Conservation (phyloP, 2,888 invertebrate genomes). For the Seladonia tumulorum region DNA sequence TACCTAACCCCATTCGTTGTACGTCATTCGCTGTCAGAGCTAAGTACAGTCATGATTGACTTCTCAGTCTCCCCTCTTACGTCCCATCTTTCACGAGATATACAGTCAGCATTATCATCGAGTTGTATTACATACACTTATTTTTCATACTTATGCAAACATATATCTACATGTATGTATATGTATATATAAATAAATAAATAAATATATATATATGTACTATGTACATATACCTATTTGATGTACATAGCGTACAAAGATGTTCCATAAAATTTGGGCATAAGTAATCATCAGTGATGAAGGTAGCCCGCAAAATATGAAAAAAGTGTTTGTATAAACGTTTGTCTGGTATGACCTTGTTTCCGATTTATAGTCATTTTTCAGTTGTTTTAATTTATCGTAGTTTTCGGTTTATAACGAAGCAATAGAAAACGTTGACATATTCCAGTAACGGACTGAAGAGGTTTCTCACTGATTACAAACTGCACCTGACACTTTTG, state of each 20-base stretch:
- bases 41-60: conserved; percentile 57
- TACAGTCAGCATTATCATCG: conserved; percentile 54
- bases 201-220: not conserved
- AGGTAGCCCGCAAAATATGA: not conserved
- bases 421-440: not conserved
- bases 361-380: not conserved
- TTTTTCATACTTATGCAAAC: conserved; percentile 10
- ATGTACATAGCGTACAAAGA: not conserved
- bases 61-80: conserved; percentile 50
- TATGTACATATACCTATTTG: not conserved
- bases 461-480: not conserved
- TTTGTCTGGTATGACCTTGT: conserved; percentile 7
- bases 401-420: not conserved
- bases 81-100: conserved; percentile 33
- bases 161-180: not conserved
- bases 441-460: not conserved
- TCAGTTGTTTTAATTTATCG: not conserved
- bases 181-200: not conserved
- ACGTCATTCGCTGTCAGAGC: conserved; percentile 70
- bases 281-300: not conserved
- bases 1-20: conserved; percentile 68
- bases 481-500: not conserved
- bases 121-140: conserved; percentile 25
- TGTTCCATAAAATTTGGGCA: not conserved
- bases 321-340: not conserved